Evolutionary conservation across 1,140 invertebrate species (phyloP), one percentile per base, ranked within the genome.

Genomic region (Globodera rostochiensis): DNA sequence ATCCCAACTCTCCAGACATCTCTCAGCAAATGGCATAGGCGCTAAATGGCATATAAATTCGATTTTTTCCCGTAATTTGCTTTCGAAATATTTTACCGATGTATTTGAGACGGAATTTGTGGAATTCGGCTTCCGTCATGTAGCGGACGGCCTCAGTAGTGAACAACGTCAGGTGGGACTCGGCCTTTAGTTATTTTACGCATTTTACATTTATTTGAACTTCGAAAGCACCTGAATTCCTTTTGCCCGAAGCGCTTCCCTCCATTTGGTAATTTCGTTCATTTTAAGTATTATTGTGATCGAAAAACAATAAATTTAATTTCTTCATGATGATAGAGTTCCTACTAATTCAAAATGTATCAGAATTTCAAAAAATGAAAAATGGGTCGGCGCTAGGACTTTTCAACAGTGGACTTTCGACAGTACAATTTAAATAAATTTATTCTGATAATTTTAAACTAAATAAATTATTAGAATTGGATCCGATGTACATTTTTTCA

Each of bases 101-200:
- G 46, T 71, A 71, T 71, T 71, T 71, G 7, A 71, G 69, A 4
- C 69, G 25, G 15, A 71, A 47, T 71, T 36, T 13, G 69, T 71
- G 25, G 3, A 71, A 71, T 11, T 71, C 69, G 9, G 25, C 21
- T 1, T 36, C 69, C 8, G n/a, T 71, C 69, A 71, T 71, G 69
- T 71, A 71, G 3, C 46, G 25, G 7, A 47, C 46, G 46, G 46
- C 69, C 46, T 71, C 69, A 21, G 6, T 9, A 25, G 46, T 6
- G 21, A 71, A 71, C 6, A 71, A 21, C 5, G 19, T 7, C 7
- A 71, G 8, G 25, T 71, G 69, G 7, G 69, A 36, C 21, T 71
- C 69, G 25, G 46, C 69, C 25, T 71, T 71, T 21, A 25, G 8
- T 9, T 4, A 19, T 19, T 15, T 13, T 60, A 15, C 5, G 13